phyloP scores from a whole-genome alignment of 2,888 invertebrate genomes.

The Hypomecis punctinalis region DNA sequence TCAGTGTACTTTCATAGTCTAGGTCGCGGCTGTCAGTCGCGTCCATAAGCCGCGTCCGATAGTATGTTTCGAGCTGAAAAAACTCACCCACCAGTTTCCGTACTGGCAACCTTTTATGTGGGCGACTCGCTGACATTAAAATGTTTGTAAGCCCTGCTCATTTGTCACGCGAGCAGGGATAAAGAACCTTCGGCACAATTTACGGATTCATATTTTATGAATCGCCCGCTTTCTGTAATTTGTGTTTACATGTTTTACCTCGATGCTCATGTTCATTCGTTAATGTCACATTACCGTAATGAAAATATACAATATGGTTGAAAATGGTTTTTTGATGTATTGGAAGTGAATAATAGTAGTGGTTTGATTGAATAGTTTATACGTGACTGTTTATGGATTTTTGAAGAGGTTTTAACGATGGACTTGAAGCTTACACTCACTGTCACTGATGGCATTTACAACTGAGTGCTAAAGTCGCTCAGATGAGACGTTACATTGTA shows the following conservation, averaged over 20 bases:
- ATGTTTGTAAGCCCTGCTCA: conserved; percentile 38
- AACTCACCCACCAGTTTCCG: neutral
- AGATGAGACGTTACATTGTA: no score
- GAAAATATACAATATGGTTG: neutral
- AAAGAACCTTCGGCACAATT: conserved; percentile 35
- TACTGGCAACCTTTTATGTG: neutral
- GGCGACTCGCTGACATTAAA: conserved; percentile 23
- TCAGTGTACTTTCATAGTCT: no score
- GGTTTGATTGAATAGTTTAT: no score
- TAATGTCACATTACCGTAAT: conserved; percentile 4
- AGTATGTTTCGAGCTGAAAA: no score
- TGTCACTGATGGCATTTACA: no score
- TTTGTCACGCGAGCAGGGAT: conserved; percentile 37
- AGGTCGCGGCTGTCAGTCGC: no score
- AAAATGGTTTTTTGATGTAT: neutral
- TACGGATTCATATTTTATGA: conserved; percentile 39
- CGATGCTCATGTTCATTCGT: conserved; percentile 18
- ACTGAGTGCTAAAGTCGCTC: no score
- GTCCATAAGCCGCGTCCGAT: no score
- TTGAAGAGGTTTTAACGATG: no score
- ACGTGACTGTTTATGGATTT: no score
- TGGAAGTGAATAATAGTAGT: no score
- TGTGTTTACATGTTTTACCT: conserved; percentile 22
- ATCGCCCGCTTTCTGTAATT: conserved; percentile 23
- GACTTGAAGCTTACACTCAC: no score